Evolutionary conservation across 2,797 vertebrate species (phyloP), one percentile per base, ranked within the genome.

Genomic region (Rhincodon typus): DNA sequence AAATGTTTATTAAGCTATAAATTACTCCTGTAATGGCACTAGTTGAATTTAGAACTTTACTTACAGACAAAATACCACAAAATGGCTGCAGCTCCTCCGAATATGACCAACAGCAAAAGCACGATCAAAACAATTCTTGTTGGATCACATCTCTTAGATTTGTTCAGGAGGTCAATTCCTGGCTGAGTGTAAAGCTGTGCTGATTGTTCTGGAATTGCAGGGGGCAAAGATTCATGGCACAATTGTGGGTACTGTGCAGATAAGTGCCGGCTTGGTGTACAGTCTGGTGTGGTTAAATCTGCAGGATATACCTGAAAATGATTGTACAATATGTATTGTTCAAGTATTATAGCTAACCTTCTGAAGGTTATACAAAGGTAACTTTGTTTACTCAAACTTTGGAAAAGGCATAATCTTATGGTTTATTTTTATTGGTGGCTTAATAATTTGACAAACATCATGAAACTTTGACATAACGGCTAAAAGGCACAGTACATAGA

Each of bases 21-120:
- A 42, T 42, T 84, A 84, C 38, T 6, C 15, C 17, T 15, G 1
- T 72, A 95, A 74, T 53, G 21, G 21, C 50, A 95, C 27, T 94
- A 23, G 10, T 62, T 74, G 66, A 95, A 50, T 30, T 72, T 34
- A 95, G 21, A 21, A 95, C 30, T 50, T 77, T 72, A 95, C 94
- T 95, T 95, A 95, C 94, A 95, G 21, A 95, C 42, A 77, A 95
- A 95, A 46, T 95, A 95, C 94, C 94, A 95, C 42, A 95, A 6
- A 77, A 57, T n/a, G 70, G 94, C 94, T 19, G 94, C 94, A 77
- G 13, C 46, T 53, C 94, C 94, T 95, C 67, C 94, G 46, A 72
- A 53, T 50, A 77, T 53, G 70, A 95, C 70, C 94, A 95, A 19
- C 15, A 95, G 12, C 23, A 77, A 53, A 95, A 95, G 46, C 10